These are phyloP conservation scores for Merodon equestris DNA, from an alignment of 2,888 invertebrate genomes.

Conservation along the genomic window DNA sequence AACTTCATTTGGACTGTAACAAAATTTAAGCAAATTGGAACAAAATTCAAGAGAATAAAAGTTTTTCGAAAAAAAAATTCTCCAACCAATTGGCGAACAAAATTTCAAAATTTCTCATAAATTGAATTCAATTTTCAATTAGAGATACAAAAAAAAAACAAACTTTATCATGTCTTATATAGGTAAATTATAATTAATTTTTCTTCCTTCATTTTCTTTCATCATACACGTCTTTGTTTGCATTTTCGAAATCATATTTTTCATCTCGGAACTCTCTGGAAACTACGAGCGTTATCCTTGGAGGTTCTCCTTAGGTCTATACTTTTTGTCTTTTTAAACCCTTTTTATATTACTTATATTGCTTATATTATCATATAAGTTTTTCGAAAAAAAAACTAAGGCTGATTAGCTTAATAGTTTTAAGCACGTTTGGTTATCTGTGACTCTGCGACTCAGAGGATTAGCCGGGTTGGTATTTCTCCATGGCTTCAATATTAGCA, in stretches of 20 bases:
- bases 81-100: conserved; percentile 53
- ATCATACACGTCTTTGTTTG: conserved; percentile 9
- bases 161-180: conserved; percentile 77
- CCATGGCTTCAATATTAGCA: no score
- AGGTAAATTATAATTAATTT: conserved; percentile 74
- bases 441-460: no score
- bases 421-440: no score
- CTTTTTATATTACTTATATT: no score
- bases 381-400: no score
- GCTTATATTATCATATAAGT: no score
- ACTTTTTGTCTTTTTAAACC: no score
- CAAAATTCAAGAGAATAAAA: conserved; percentile 66
- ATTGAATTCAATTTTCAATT: conserved; percentile 56
- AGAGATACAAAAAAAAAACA: conserved; percentile 21
- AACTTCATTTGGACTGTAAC: conserved; percentile 38
- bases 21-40: conserved; percentile 41
- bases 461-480: no score
- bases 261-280: background rate
- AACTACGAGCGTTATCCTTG: background rate
- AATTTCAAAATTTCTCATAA: conserved; percentile 61
- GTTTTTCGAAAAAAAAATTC: conserved; percentile 24
- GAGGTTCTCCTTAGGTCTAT: no score
- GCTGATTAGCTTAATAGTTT: no score
- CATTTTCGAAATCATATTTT: no score
- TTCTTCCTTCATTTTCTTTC: background rate